Conservation (phyloP, 2,113 vertebrate genomes). For the Coreoperca whiteheadi region DNA sequence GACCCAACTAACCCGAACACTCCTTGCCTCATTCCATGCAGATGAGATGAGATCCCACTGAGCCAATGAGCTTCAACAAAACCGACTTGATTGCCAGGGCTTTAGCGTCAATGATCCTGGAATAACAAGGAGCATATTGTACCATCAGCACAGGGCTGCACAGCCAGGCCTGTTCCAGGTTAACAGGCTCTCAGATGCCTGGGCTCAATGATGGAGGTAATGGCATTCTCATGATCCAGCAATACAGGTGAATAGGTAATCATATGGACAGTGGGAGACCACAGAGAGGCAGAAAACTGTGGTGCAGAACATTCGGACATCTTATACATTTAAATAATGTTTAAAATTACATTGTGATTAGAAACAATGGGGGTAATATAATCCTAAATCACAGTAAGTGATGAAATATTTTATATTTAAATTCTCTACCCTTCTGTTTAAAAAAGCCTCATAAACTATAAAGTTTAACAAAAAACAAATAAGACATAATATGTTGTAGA, state of each 20-base stretch:
- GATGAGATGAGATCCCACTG: conserved; percentile 79
- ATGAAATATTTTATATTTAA: not conserved
- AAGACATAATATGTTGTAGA: conserved; percentile 5
- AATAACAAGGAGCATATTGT: conserved; percentile 87
- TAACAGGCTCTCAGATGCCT: conserved; percentile 73
- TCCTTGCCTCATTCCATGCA: conserved; percentile 65
- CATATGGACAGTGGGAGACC: conserved; percentile 68
- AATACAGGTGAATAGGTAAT: conserved; percentile 72
- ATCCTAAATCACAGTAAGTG: conserved; percentile 3
- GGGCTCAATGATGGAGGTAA: conserved; percentile 79
- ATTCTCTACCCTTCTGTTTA: not conserved
- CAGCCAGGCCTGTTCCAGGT: conserved; percentile 73
- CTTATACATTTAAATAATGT: conserved; percentile 58
- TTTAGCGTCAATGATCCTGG: conserved; percentile 85
- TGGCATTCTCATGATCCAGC: conserved; percentile 72
- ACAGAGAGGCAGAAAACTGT: conserved; percentile 56
- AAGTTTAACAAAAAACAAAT: conserved; percentile 1
- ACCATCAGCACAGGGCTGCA: conserved; percentile 73
- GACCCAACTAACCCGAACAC: conserved; percentile 75
- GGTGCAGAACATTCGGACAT: conserved; percentile 81
- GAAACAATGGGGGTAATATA: conserved; percentile 9
- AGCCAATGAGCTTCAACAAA: conserved; percentile 85
- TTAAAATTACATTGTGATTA: conserved; percentile 25
- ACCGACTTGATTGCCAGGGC: conserved; percentile 81
- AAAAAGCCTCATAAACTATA: not conserved